Evolutionary conservation across 2,113 vertebrate genomes (phyloP).

Genomic region (Anarhynchus alexandrinus): DNA sequence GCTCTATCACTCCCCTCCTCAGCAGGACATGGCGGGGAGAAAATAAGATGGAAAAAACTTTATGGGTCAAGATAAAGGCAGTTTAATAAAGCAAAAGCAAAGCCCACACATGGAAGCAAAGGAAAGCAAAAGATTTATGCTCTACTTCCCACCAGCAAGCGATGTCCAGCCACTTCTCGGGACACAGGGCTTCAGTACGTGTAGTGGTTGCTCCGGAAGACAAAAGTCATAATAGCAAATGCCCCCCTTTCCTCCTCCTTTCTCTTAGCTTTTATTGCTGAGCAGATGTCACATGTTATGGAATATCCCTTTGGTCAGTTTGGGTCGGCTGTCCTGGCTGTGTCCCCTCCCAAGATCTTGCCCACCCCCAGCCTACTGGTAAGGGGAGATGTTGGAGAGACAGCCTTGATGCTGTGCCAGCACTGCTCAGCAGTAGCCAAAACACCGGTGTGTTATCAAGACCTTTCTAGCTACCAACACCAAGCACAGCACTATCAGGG

Average conservation of each 20-base stretch:
- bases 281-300: fast-evolving
- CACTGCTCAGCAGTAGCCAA: background rate
- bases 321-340: background rate
- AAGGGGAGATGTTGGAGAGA: too few relatives aligned
- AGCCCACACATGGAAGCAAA: fast-evolving
- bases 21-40: background rate
- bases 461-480: background rate
- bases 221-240: background rate
- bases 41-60: background rate
- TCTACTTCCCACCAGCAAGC: background rate
- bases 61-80: background rate
- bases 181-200: background rate
- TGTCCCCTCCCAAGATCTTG: background rate
- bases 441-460: background rate
- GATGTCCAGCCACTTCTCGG: too few relatives aligned
- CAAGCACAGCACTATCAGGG: background rate
- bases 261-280: background rate
- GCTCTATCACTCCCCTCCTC: background rate
- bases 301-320: background rate
- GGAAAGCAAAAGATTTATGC: background rate
- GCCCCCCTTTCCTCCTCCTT: fast-evolving
- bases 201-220: fast-evolving
- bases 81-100: background rate
- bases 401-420: background rate
- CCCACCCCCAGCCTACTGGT: background rate